Evolutionary conservation across 2,113 vertebrate species (phyloP).

Genomic region (Nycticebus coucang): DNA sequence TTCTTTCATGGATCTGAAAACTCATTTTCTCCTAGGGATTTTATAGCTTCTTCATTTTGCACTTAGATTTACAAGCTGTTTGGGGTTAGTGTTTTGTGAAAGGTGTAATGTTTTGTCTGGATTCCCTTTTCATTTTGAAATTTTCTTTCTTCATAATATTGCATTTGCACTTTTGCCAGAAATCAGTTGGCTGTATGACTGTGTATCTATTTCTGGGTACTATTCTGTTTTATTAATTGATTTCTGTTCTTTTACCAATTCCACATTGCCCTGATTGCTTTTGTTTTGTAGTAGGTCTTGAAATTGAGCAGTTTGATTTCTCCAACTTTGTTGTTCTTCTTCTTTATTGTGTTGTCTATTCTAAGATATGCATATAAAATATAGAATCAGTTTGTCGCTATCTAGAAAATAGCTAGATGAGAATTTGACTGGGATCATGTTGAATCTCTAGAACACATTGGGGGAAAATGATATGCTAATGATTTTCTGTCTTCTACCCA

Average conservation of each 20-base stretch:
- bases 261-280: not conserved
- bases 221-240: not conserved
- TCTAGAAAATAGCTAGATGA: not conserved
- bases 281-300: not conserved
- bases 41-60: not conserved
- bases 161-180: not conserved
- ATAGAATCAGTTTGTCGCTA: not conserved
- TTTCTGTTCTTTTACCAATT: not conserved
- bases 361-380: not conserved
- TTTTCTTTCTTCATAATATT: not conserved
- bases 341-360: not conserved
- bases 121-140: not conserved
- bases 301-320: not conserved
- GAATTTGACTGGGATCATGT: not conserved
- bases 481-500: not conserved
- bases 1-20: not conserved
- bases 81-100: not conserved
- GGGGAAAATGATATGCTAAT: not conserved
- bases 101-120: not conserved
- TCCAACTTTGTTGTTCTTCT: not conserved
- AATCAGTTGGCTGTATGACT: not conserved
- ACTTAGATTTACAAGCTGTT: not conserved
- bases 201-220: not conserved
- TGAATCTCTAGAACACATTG: not conserved
- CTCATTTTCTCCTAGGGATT: not conserved